Evolutionary conservation across 2,888 invertebrate genomes (phyloP).

Genomic region (Polymixis lichenea): DNA sequence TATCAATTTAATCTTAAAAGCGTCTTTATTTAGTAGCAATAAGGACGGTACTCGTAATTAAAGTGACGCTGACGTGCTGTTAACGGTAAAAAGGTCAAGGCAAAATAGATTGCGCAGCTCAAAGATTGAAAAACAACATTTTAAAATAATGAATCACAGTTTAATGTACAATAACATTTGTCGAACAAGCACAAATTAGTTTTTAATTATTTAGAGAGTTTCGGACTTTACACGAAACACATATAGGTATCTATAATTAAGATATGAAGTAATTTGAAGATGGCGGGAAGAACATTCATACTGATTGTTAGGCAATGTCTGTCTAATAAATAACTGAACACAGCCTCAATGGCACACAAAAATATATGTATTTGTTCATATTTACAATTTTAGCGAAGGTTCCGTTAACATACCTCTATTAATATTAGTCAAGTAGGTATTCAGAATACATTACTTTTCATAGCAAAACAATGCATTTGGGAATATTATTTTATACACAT

Average conservation of each 20-base stretch:
- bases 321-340: slow-evolving; percentile 53
- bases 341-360: slow-evolving; percentile 67
- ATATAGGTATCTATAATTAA: slow-evolving; percentile 41
- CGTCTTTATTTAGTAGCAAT: background rate
- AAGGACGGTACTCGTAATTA: background rate
- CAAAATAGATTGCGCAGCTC: background rate
- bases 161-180: slow-evolving; percentile 67
- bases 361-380: slow-evolving; percentile 64
- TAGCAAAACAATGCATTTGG: slow-evolving; percentile 45
- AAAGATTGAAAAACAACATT: slow-evolving; percentile 29
- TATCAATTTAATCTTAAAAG: background rate
- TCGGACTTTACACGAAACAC: slow-evolving; percentile 57
- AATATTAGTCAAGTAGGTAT: slow-evolving; percentile 45
- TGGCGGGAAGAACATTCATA: slow-evolving; percentile 47
- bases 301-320: slow-evolving; percentile 43
- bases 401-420: slow-evolving; percentile 36
- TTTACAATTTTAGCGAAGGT: slow-evolving; percentile 61
- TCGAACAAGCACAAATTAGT: slow-evolving; percentile 64
- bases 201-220: slow-evolving; percentile 55
- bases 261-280: slow-evolving; percentile 49
- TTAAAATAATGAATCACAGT: slow-evolving; percentile 65
- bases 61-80: background rate
- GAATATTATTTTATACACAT: slow-evolving; percentile 34
- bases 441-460: slow-evolving; percentile 50
- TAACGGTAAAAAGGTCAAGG: background rate